Evolutionary conservation across 1,140 invertebrate genomes (phyloP).

Genomic region (Bombus fervidus): DNA sequence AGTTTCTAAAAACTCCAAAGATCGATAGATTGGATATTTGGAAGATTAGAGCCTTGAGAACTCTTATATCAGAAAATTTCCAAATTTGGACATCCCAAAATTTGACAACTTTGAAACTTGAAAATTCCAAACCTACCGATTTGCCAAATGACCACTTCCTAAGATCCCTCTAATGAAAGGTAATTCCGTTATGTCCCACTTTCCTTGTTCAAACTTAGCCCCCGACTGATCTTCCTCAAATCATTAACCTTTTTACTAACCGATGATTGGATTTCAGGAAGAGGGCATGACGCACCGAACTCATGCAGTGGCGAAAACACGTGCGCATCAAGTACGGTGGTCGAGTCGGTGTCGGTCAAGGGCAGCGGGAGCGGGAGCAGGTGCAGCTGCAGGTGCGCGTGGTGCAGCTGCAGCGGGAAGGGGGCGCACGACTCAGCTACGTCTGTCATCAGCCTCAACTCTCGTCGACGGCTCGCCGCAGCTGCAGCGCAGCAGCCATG

Average conservation of each 20-base stretch:
- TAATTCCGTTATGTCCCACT: background rate
- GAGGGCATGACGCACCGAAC: slow-evolving; percentile 82
- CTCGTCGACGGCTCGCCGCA: slow-evolving; percentile 75
- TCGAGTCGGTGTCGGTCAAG: slow-evolving; percentile 83
- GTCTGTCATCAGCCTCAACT: slow-evolving; percentile 80
- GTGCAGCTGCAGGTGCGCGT: slow-evolving; percentile 81
- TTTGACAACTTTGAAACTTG: background rate
- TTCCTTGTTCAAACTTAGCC: too few relatives aligned
- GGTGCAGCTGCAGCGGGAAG: slow-evolving; percentile 80
- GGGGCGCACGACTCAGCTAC: slow-evolving; percentile 79
- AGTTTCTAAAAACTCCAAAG: too few relatives aligned
- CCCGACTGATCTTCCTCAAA: too few relatives aligned
- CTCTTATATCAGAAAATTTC: background rate
- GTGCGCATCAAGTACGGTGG: slow-evolving; percentile 83
- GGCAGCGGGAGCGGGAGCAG: slow-evolving; percentile 78
- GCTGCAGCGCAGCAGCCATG: slow-evolving; percentile 84
- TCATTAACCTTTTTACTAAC: background rate
- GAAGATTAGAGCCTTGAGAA: background rate
- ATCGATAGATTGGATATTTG: background rate
- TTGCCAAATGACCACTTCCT: background rate
- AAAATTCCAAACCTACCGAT: background rate
- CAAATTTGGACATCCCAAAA: background rate
- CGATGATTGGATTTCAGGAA: slow-evolving; percentile 72
- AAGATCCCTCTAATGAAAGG: background rate
- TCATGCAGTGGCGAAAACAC: slow-evolving; percentile 84